phyloP scores from a whole-genome alignment of 2,888 invertebrate species.

The Eugnorisma glareosa region DNA sequence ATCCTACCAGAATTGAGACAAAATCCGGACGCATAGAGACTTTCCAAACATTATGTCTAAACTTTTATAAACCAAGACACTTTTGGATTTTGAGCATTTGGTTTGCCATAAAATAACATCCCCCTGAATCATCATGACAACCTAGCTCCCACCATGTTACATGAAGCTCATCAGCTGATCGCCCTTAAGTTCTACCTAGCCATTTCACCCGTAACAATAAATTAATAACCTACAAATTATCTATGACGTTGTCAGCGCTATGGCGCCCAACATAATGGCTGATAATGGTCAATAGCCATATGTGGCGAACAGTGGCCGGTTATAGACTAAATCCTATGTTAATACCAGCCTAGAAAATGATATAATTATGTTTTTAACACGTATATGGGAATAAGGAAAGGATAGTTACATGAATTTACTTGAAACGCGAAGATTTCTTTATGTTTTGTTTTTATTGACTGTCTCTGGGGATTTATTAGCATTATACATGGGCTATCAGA shows the following conservation, averaged over 20 bases:
- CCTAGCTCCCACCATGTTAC: background rate
- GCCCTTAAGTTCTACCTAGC: background rate
- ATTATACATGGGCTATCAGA: background rate
- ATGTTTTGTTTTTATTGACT: conserved; percentile 6
- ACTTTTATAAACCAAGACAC: background rate
- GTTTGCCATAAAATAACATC: background rate
- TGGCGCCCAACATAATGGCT: conserved; percentile 48
- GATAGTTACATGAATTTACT: conserved; percentile 45
- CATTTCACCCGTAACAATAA: background rate
- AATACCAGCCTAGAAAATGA: conserved; percentile 51
- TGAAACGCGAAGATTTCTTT: conserved; percentile 35
- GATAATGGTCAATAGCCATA: conserved; percentile 56
- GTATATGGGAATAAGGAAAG: conserved; percentile 55
- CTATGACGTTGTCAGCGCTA: conserved; percentile 31
- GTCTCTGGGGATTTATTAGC: conserved; percentile 25
- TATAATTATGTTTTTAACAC: conserved; percentile 60
- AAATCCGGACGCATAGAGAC: background rate
- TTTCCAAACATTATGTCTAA: background rate
- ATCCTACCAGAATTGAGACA: background rate
- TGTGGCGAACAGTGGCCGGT: conserved; percentile 40
- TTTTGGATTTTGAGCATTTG: background rate
- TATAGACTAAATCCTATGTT: conserved; percentile 64
- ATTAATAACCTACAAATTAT: conserved; percentile 18
- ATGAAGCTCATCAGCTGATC: background rate
- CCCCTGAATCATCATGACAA: background rate